Evolutionary conservation across 2,888 invertebrate genomes (phyloP).

Genomic region (Luperina testacea): DNA sequence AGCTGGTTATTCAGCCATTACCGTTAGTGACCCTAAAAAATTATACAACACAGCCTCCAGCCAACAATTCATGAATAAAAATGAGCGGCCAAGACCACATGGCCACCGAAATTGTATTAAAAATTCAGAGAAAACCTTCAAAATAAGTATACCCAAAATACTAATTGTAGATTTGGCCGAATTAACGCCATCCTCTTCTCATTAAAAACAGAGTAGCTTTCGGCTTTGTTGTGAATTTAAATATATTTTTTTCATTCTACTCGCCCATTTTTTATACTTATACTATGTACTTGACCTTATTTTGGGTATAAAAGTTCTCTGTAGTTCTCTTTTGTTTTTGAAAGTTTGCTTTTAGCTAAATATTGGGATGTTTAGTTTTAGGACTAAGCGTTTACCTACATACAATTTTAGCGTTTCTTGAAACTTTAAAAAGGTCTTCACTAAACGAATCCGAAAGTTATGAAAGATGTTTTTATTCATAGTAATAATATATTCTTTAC

Average conservation of each 20-base stretch:
- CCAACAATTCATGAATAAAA: slow-evolving; percentile 47
- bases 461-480: too few relatives aligned
- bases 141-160: slow-evolving; percentile 27
- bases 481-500: too few relatives aligned
- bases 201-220: slow-evolving; percentile 27
- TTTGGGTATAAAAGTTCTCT: slow-evolving; percentile 1
- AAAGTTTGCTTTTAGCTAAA: slow-evolving; percentile 34
- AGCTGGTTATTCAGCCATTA: neutral
- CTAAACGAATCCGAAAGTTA: neutral
- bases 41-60: slow-evolving; percentile 1
- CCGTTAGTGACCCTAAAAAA: slow-evolving; percentile 16
- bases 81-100: slow-evolving; percentile 32
- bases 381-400: neutral
- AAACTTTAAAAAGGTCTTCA: neutral
- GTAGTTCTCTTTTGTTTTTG: slow-evolving; percentile 10
- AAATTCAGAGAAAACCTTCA: slow-evolving; percentile 31
- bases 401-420: neutral
- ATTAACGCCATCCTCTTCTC: slow-evolving; percentile 35
- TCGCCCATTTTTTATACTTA: slow-evolving; percentile 25
- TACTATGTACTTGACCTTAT: slow-evolving; percentile 23
- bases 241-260: slow-evolving; percentile 32
- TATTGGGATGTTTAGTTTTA: slow-evolving; percentile 5
- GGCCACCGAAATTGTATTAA: slow-evolving; percentile 24
- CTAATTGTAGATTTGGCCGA: slow-evolving; percentile 45
- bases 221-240: slow-evolving; percentile 48